Evolutionary conservation across 2,113 vertebrate genomes (phyloP).

Genomic region (Bucco capensis): DNA sequence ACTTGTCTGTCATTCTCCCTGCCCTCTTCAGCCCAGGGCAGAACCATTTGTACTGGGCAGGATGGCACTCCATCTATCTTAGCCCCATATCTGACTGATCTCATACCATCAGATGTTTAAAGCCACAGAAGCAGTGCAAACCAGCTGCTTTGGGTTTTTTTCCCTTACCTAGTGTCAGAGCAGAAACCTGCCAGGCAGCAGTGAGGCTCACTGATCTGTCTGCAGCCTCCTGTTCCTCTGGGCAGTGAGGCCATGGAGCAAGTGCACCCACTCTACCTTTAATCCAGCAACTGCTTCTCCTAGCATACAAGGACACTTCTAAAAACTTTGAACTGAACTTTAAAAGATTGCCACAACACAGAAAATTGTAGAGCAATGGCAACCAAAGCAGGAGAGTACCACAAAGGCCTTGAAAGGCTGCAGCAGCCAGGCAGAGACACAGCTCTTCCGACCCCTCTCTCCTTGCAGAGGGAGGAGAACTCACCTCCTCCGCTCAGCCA

Average conservation of each 20-base stretch:
- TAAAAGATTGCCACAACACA: not conserved
- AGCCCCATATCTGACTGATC: not conserved
- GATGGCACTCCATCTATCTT: not conserved
- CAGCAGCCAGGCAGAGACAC: not conserved
- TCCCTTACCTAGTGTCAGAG: not conserved
- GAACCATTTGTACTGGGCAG: not conserved
- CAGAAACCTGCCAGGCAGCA: not conserved
- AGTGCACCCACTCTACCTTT: not conserved
- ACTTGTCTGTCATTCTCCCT: not conserved
- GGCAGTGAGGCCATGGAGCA: not conserved
- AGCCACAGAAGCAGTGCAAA: not conserved
- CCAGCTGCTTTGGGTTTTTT: not conserved
- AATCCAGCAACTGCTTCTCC: not conserved
- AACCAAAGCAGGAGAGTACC: not conserved
- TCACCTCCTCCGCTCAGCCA: not conserved
- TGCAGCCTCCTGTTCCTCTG: not conserved
- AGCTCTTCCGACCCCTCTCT: not conserved
- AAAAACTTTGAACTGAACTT: no score
- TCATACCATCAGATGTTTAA: not conserved
- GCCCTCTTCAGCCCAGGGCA: not conserved
- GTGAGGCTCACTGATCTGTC: not conserved
- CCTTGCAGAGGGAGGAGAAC: not conserved
- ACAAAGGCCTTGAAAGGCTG: not conserved
- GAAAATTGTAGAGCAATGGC: not conserved
- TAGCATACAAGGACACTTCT: not conserved